Evolutionary conservation across 2,797 vertebrate species (phyloP).

Genomic region (Enteromius fasciolatus): DNA sequence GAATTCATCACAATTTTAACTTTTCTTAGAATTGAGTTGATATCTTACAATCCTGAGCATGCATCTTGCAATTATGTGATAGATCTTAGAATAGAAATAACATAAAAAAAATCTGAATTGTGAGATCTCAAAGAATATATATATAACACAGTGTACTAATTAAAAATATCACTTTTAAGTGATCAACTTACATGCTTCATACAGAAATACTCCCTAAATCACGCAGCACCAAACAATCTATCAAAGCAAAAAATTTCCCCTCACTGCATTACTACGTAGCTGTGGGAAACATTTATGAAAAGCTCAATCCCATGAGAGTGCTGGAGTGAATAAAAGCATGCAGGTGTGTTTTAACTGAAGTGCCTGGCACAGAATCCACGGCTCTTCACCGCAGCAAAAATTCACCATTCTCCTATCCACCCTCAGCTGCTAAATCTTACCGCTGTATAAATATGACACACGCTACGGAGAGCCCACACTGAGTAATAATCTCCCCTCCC

Average conservation of each 20-base stretch:
- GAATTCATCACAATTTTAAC: too few species aligned
- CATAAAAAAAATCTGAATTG: background rate
- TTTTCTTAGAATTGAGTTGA: too few species aligned
- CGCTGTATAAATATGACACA: background rate
- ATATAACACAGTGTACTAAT: background rate
- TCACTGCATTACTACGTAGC: conserved; percentile 21
- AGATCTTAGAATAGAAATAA: background rate
- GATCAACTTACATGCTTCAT: background rate
- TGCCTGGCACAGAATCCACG: conserved; percentile 30
- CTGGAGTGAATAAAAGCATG: conserved; percentile 49
- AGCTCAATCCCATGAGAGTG: conserved; percentile 34
- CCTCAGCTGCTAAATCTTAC: conserved; percentile 18
- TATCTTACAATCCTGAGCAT: too few species aligned
- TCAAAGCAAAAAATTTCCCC: background rate
- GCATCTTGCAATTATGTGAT: background rate
- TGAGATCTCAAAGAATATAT: background rate
- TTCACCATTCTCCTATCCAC: conserved; percentile 9
- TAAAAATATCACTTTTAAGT: too few species aligned
- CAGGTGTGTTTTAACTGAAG: conserved; percentile 48
- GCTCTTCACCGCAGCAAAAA: conserved; percentile 16
- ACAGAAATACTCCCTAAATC: background rate
- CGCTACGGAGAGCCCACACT: background rate
- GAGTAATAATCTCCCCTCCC: conserved; percentile 32
- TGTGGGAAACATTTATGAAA: conserved; percentile 49
- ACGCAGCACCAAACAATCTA: background rate